Evolutionary conservation across 2,888 invertebrate genomes (phyloP), one percentile per base, ranked within the genome.

Genomic region (Amphipyra berbera): DNA sequence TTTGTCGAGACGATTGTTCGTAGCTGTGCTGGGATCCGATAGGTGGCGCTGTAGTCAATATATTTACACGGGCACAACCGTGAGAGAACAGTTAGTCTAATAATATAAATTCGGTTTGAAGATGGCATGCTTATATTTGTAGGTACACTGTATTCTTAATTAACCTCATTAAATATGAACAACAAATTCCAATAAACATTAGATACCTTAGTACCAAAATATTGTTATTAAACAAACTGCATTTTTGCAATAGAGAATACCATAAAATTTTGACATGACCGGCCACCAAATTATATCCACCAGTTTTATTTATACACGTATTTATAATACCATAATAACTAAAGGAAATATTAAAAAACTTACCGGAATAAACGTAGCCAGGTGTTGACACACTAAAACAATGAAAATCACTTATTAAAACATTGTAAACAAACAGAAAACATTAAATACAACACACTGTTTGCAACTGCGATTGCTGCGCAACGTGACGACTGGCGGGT

Each of bases 401-500:
- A 78, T 65, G 62, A 60, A 73, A 65, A 47, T 44, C 55, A 52
- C 61, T 42, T 77, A 75, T 57, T 59, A 73, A 78, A 76, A 35
- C 46, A 48, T 61, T 77, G 73, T 78, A 78, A 68, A 79, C 48
- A 67, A 65, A 50, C 71, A 66, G 50, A 61, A 77, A 76, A 73
- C 14, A 27, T 7, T n/a, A 40, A n/a, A 54, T 53, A 61, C 30
- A 48, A 33, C 10, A 13, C n/a, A 10, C 50, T 14, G 57, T 41
- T 63, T 55, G 55, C 52, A 48, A 61, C 40, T 41, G 47, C 40
- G 12, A 55, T 33, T 42, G 14, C 57, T 33, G 13, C 6, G 15
- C 12, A 42, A 46, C n/a, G 9, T 65, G 40, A 57, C 61, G 40
- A 30, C 53, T 40, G 6, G n/a, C 21, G 30, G 35, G n/a, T 30